Conservation (phyloP, 2,797 vertebrate genomes). For the Alauda arvensis region DNA sequence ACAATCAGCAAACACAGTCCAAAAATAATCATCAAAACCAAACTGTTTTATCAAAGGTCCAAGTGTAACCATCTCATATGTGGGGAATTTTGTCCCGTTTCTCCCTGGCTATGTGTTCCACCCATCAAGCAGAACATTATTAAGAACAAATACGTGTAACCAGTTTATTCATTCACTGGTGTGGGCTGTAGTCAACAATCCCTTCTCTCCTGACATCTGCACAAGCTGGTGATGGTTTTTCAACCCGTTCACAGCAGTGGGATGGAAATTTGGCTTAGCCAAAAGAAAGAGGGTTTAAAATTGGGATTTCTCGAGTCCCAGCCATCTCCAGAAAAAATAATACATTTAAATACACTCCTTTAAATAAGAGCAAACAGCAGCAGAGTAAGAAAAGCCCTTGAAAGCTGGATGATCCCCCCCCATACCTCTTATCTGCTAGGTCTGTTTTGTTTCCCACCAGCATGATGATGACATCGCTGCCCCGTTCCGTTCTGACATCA, state of each 20-base stretch:
- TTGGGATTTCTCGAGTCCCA: background rate
- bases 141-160: background rate
- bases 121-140: background rate
- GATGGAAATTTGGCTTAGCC: background rate
- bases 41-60: background rate
- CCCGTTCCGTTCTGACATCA: conserved; percentile 96
- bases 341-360: background rate
- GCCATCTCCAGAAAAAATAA: background rate
- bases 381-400: background rate
- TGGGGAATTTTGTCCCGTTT: background rate
- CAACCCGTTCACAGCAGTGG: background rate
- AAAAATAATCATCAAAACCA: background rate
- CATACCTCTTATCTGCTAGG: conserved; percentile 97
- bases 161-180: background rate
- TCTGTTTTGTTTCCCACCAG: conserved; percentile 99
- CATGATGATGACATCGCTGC: conserved; percentile 99
- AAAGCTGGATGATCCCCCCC: background rate
- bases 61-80: rapidly evolving
- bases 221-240: background rate
- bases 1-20: background rate
- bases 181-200: background rate
- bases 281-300: background rate
- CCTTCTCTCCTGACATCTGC: background rate
- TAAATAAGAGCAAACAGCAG: background rate
- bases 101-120: too few species aligned